Evolutionary conservation across 2,797 vertebrate genomes (phyloP).

Genomic region (Enteromius treurensis): DNA sequence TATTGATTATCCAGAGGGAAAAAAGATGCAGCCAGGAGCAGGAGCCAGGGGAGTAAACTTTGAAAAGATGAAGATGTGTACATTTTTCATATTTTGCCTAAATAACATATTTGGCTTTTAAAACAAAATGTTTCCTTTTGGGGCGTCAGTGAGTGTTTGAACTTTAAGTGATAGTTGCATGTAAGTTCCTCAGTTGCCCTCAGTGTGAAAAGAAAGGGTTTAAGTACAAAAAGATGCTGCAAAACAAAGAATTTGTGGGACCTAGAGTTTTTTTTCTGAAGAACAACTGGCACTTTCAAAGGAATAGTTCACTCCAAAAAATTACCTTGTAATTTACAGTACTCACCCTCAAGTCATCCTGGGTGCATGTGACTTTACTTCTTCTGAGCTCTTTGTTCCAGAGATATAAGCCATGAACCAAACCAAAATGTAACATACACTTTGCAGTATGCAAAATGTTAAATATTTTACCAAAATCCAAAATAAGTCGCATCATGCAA

Average conservation of each 20-base stretch:
- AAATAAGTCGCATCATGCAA: background rate
- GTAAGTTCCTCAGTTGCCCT: too few species aligned
- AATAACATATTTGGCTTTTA: background rate
- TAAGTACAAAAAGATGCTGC: too few species aligned
- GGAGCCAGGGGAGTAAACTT: background rate
- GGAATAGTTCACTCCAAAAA: too few species aligned
- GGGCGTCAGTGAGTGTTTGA: background rate
- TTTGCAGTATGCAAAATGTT: background rate
- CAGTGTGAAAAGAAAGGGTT: too few species aligned
- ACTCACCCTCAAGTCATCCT: too few species aligned
- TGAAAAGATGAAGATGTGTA: background rate
- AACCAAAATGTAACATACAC: background rate
- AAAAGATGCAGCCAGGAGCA: accelerated
- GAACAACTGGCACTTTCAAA: too few species aligned
- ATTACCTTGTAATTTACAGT: too few species aligned
- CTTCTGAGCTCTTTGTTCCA: too few species aligned
- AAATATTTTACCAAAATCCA: background rate
- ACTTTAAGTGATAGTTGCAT: background rate
- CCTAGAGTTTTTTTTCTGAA: too few species aligned
- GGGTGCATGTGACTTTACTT: too few species aligned
- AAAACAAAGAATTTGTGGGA: too few species aligned
- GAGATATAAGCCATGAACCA: too few species aligned
- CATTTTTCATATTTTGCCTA: background rate
- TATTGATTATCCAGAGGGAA: background rate
- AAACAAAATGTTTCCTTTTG: background rate